Conservation (phyloP, 2,888 invertebrate species). For the Isoperla grammatica region DNA sequence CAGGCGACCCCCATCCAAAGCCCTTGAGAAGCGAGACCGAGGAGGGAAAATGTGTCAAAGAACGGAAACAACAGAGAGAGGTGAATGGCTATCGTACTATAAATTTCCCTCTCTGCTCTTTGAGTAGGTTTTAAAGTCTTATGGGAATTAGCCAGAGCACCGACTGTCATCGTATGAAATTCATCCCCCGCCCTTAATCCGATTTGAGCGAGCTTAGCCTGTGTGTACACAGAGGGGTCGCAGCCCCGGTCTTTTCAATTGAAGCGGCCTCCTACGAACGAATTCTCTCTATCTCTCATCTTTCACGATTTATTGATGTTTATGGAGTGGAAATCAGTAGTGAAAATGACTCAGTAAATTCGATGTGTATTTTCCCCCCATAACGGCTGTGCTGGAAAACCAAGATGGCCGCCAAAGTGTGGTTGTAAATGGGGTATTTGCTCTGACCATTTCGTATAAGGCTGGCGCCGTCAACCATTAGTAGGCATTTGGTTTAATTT, state of each 20-base stretch:
- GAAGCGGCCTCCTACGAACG: neutral
- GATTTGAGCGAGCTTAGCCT: slow-evolving; percentile 29
- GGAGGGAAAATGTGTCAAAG: neutral
- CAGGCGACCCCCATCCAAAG: too few relatives aligned
- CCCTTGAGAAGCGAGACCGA: neutral
- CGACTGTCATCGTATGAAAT: slow-evolving; percentile 30
- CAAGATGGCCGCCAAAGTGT: slow-evolving; percentile 23
- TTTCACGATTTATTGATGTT: slow-evolving; percentile 13
- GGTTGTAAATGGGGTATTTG: slow-evolving; percentile 5
- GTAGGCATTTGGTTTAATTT: too few relatives aligned
- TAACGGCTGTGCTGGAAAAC: slow-evolving; percentile 17
- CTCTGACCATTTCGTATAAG: slow-evolving; percentile 1
- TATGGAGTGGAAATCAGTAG: slow-evolving; percentile 25
- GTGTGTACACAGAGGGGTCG: slow-evolving; percentile 14
- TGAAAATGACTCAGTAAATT: slow-evolving; percentile 20
- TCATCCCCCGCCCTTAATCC: slow-evolving; percentile 30
- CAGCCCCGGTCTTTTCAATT: slow-evolving; percentile 3
- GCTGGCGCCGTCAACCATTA: neutral
- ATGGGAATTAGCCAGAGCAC: slow-evolving; percentile 28
- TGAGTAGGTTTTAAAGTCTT: slow-evolving; percentile 28
- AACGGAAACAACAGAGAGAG: slow-evolving; percentile 9
- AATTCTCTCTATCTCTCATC: slow-evolving; percentile 11
- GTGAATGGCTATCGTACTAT: slow-evolving; percentile 13
- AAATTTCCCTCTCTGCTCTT: slow-evolving; percentile 11
- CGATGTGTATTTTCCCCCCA: slow-evolving; percentile 19